Evolutionary conservation across 2,888 invertebrate genomes (phyloP), one percentile per base, ranked within the genome.

Genomic region (Eucriotettix oculatus): DNA sequence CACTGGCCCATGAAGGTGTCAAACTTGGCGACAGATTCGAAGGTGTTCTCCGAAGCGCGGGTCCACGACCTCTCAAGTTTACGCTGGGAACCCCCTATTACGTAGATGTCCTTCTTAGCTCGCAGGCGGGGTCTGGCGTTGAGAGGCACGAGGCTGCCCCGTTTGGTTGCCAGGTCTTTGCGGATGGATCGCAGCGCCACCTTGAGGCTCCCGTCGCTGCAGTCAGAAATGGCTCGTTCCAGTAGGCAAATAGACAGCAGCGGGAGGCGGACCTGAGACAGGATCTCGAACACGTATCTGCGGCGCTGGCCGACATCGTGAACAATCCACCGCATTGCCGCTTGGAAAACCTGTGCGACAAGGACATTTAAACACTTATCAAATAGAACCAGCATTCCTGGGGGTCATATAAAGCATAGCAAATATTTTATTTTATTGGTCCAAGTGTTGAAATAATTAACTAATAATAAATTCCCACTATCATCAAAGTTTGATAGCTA

Each of bases 61-160:
- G 88, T 82, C 81, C 89, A 85, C 61, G 85, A 81, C 54, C 81
- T 81, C 42, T 75, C 74, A 56, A 84, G 79, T 73, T 90, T 89
- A 57, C 91, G 82, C 68, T 88, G 86, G 1, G 89, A 90, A 14
- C 95, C 95, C 40, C 95, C 95, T 64, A 90, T 88, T 55, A 95
- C 84, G 68, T 90, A 85, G 64, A 95, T 86, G 69, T 87, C 84
- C 71, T 92, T 92, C 64, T 91, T 87, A 0, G 93, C 90, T 70
- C 90, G 84, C 65, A 86, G 82, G 10, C 94, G 80, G 1, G 93
- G 93, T 69, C 86, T 84, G 42, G 84, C 86, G 16, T 83, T 79
- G 65, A 90, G 73, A 17, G 87, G 80, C 60, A 90, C 90, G 61
- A 90, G 73, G 67, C 86, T 87, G 9, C 88, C 88, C 60, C 86